phyloP scores from a whole-genome alignment of 1,140 invertebrate species.

The Halesus radiatus region DNA sequence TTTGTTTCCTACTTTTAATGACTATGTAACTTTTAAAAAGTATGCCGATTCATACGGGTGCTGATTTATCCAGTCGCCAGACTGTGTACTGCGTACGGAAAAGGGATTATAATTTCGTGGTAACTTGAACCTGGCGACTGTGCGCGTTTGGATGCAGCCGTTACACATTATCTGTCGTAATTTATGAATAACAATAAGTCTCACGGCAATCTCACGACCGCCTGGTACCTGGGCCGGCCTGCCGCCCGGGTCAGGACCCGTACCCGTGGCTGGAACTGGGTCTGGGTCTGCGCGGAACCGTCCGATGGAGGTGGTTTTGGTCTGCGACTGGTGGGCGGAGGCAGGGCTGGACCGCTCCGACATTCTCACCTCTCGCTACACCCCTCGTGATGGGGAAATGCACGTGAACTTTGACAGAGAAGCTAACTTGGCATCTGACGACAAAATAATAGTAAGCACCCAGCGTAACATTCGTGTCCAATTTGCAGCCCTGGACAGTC shows the following conservation, averaged over 20 bases:
- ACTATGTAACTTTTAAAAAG: no score
- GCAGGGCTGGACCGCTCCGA: neutral
- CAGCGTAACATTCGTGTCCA: no score
- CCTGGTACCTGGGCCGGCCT: neutral
- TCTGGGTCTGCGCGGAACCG: neutral
- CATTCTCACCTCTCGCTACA: neutral
- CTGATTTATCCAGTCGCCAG: no score
- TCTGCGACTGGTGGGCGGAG: no score
- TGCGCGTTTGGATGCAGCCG: neutral
- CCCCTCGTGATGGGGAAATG: neutral
- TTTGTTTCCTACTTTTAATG: no score
- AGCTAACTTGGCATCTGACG: no score
- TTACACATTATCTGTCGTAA: slow-evolving; percentile 20
- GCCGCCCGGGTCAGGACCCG: neutral
- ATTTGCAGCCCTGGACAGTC: no score
- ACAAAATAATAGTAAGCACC: no score
- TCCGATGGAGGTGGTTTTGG: no score
- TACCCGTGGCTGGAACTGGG: neutral
- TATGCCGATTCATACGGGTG: no score
- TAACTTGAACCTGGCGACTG: neutral
- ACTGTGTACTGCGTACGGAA: no score
- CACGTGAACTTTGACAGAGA: neutral
- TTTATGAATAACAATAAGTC: slow-evolving; percentile 26
- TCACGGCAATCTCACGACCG: slow-evolving; percentile 28
- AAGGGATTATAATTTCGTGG: no score